Evolutionary conservation across 2,797 vertebrate species (phyloP).

Genomic region (Aselliscus stoliczkanus): DNA sequence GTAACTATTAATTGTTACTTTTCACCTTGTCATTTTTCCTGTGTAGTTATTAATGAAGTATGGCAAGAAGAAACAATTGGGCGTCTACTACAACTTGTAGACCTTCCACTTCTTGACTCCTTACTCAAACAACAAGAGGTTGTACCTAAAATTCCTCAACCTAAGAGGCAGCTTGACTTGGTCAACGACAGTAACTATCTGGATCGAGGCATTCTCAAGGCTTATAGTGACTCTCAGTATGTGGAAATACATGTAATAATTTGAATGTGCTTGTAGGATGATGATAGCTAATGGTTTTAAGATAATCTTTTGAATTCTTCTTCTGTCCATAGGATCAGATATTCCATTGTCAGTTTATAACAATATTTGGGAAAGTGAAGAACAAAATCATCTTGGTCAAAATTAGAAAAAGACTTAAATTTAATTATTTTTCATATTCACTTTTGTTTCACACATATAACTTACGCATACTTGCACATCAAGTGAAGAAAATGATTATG

Average conservation of each 20-base stretch:
- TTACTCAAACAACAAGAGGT: conserved; percentile 85
- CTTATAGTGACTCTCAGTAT: conserved; percentile 96
- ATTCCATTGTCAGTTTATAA: background rate
- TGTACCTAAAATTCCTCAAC: conserved; percentile 76
- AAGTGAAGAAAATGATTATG: background rate
- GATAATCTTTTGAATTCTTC: background rate
- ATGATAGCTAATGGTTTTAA: conserved; percentile 13
- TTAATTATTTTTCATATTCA: conserved; percentile 18
- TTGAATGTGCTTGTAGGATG: background rate
- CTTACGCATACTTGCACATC: background rate
- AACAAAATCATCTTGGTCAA: conserved; percentile 1
- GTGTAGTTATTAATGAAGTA: conserved; percentile 91
- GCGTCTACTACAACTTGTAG: conserved; percentile 93
- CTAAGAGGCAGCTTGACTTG: conserved; percentile 84
- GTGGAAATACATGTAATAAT: conserved; percentile 65
- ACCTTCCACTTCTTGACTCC: conserved; percentile 93
- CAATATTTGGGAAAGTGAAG: background rate
- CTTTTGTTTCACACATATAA: conserved; percentile 16
- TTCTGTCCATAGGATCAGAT: background rate
- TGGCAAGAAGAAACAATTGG: conserved; percentile 96
- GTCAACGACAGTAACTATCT: conserved; percentile 90
- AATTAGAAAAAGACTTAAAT: background rate
- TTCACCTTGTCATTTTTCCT: conserved; percentile 34
- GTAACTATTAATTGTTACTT: background rate
- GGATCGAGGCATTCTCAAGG: conserved; percentile 95